Evolutionary conservation across 2,797 vertebrate species (phyloP).

Genomic region (Mus spretus): DNA sequence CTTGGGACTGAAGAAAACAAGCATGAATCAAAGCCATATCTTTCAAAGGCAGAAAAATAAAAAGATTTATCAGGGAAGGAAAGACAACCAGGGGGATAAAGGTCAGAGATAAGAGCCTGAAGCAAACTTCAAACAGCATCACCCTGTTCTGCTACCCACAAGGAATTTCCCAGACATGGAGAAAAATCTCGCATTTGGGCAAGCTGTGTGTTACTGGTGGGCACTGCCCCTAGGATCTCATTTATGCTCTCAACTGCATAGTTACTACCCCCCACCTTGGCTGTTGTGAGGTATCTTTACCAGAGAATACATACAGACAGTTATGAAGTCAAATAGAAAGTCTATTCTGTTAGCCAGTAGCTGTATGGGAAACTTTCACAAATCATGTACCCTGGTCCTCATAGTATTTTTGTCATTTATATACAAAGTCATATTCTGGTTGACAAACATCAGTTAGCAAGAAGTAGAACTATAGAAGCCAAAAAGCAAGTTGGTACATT

Average conservation of each 20-base stretch:
- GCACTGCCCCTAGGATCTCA: not conserved
- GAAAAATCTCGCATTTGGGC: not conserved
- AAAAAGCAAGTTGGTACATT: not conserved
- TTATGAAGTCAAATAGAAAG: not conserved
- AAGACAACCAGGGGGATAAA: constrained; percentile 43
- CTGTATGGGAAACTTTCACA: not conserved
- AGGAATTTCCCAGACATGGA: not conserved
- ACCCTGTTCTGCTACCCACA: not conserved
- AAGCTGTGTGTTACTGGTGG: not conserved
- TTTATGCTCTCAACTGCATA: not conserved
- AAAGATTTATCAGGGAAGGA: constrained; percentile 41
- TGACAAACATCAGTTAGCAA: not conserved
- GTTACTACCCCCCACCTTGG: not conserved
- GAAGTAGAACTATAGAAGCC: not conserved
- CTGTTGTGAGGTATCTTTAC: not conserved
- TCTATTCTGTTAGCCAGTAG: not conserved
- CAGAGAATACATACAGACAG: not conserved
- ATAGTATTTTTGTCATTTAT: not conserved
- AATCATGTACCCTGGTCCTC: not conserved
- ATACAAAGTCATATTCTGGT: not conserved
- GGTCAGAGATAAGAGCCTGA: not conserved
- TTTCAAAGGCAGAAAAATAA: constrained; percentile 57
- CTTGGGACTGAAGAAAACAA: constrained; percentile 58
- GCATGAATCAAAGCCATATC: constrained; percentile 40
- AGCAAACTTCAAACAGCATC: not conserved